A percentile compares a stretch with the other conserved stretches of the same genome.
phyloP scores from a whole-genome alignment of 2,888 invertebrate genomes.

The Drosophila sordidula region DNA sequence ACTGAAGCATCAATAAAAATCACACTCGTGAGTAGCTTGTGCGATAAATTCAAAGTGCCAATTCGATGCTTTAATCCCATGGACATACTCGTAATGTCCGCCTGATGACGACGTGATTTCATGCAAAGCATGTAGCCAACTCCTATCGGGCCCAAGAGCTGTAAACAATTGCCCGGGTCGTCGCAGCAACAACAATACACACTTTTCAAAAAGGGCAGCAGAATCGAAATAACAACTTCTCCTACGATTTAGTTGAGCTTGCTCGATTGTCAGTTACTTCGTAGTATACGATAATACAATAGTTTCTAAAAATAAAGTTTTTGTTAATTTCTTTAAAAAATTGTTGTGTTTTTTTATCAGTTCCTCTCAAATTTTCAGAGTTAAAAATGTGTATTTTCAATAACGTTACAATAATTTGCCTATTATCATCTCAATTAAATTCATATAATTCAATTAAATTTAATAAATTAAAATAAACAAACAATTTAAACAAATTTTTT shows the following conservation, averaged over 20 bases:
- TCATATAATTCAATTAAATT: too few relatives aligned
- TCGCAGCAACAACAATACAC: conserved; percentile 50
- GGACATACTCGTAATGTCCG: conserved; percentile 73
- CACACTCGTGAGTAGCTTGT: conserved; percentile 66
- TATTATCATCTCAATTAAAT: too few relatives aligned
- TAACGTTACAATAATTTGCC: too few relatives aligned
- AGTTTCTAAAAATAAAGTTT: not conserved
- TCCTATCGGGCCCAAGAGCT: conserved; percentile 65
- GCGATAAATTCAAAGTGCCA: conserved; percentile 78
- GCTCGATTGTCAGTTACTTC: conserved; percentile 8
- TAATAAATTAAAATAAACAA: too few relatives aligned
- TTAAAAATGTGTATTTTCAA: too few relatives aligned
- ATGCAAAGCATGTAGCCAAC: conserved; percentile 74
- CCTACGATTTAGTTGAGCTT: not conserved
- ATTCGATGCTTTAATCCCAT: conserved; percentile 78
- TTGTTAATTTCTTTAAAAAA: not conserved
- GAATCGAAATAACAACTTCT: conserved; percentile 11
- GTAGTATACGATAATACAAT: too few relatives aligned
- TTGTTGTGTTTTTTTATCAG: too few relatives aligned
- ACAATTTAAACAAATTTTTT: too few relatives aligned
- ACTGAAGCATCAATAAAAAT: conserved; percentile 75
- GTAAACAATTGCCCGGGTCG: conserved; percentile 75
- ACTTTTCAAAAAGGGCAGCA: conserved; percentile 17
- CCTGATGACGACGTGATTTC: conserved; percentile 80
- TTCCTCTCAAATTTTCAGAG: too few relatives aligned